Base-by-base conservation (phyloP, 2,797 vertebrate genomes). In the Coregonus suidteri region DNA sequence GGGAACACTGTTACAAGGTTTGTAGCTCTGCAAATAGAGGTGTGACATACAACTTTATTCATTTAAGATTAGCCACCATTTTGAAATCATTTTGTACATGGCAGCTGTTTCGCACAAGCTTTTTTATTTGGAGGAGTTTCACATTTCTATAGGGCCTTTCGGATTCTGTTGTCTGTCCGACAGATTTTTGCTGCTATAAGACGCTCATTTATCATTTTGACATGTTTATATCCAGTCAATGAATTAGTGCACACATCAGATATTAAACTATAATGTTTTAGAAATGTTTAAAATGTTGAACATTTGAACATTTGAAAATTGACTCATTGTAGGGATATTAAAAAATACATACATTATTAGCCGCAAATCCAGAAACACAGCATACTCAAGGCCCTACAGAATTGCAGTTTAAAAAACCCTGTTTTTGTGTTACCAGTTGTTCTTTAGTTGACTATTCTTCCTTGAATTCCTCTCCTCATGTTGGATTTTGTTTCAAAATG, bases 51-150 rank as follows among this genome's bases (percentile, higher is more conserved):
- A 81, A 84, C 88, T 92, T 85, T 86, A 89, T 91, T 88, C 85
- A 88, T 88, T 90, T 88, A 87, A 85, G 86, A 86, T 91, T 90
- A 96, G 94, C 94, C 94, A 95, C 95, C 20, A 64, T 64, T 64
- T 64, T 95, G 95, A 94, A 94, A 95, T 91, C 92, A 93, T 96
- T 95, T 93, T 94, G 95, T 93, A 94, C 92, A 96, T 93, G 94
- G 94, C 94, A 94, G 94, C 95, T 96, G 93, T 95, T 95, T 93
- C 94, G 93, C 41, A 95, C 94, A 89, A 89, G 85, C 74, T 89
- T 88, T 91, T 64, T 64, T 64, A 64, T 64, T 93, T 94, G 92
- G 84, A 79, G 82, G 87, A 87, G 85, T 37, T 79, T 87, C 77
- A 75, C 76, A 85, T 91, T 91, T 91, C 89, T 93, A 88, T 90